A percentile compares a stretch with the other conserved stretches of the same genome.
These are phyloP conservation scores for Caranx ignobilis DNA, from an alignment of 2,113 vertebrate genomes.

Conservation along the genomic window DNA sequence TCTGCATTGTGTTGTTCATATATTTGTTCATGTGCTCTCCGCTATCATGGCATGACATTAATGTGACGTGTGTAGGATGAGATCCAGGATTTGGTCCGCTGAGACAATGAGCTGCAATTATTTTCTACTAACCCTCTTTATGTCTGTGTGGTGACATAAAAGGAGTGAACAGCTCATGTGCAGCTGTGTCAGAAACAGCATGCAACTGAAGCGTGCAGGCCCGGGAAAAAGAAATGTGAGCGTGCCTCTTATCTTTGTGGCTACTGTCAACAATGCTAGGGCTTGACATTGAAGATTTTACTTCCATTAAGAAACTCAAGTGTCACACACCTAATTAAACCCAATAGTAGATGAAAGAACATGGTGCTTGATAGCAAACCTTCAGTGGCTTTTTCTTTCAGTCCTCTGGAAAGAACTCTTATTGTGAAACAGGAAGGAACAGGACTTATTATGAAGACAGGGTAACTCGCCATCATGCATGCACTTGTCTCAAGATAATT, in stretches of 20 bases:
- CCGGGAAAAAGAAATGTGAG: not conserved
- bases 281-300: not conserved
- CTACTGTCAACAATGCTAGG: not conserved
- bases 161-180: not conserved
- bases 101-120: not conserved
- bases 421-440: not conserved
- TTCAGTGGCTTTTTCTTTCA: not conserved
- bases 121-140: not conserved
- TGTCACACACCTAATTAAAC: not conserved
- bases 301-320: constrained; percentile 1
- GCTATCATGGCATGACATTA: not conserved
- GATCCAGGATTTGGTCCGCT: not conserved
- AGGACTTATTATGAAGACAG: not conserved
- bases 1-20: not conserved
- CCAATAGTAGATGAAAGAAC: not conserved
- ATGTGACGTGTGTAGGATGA: constrained; percentile 9
- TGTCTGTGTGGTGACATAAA: not conserved
- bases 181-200: constrained; percentile 1
- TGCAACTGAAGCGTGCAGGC: not conserved
- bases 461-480: not conserved
- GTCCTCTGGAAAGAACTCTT: not conserved
- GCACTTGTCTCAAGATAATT: constrained; percentile 1
- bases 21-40: not conserved
- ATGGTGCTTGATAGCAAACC: not conserved
- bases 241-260: not conserved